A percentile compares a stretch with the other conserved stretches of the same genome.
These are phyloP conservation scores for Prionace glauca DNA, from an alignment of 2,797 vertebrate species.

Conservation along the genomic window DNA sequence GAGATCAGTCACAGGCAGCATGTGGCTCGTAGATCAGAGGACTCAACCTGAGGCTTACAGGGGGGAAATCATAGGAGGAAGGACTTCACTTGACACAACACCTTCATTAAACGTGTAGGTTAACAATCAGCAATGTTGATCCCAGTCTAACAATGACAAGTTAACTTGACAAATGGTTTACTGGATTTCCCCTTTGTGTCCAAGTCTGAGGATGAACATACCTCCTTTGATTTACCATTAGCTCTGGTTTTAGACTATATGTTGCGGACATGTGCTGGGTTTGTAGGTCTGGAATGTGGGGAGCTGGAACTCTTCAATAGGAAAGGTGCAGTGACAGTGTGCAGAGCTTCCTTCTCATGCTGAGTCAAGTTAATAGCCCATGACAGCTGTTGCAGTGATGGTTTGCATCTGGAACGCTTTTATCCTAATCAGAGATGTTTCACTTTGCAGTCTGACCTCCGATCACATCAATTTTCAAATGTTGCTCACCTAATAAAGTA, in stretches of 20 bases:
- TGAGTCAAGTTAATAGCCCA: slow-evolving; percentile 26
- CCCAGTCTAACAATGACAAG: neutral
- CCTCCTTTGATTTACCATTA: slow-evolving; percentile 29
- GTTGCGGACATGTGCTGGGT: neutral
- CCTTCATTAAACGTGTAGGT: slow-evolving; percentile 24
- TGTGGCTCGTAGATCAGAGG: slow-evolving; percentile 28
- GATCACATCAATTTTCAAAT: neutral
- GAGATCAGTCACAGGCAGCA: neutral
- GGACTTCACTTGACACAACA: slow-evolving; percentile 8
- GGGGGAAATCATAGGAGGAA: slow-evolving; percentile 20
- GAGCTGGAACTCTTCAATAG: slow-evolving; percentile 20
- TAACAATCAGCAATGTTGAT: neutral
- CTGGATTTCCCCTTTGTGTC: slow-evolving; percentile 2
- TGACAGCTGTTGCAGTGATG: slow-evolving; percentile 32
- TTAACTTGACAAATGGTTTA: neutral
- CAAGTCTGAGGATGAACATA: neutral
- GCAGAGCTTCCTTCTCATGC: slow-evolving; percentile 32
- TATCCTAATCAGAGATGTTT: slow-evolving; percentile 25
- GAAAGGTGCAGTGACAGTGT: slow-evolving; percentile 29
- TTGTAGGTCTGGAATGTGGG: neutral
- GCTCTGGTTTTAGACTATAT: slow-evolving; percentile 17
- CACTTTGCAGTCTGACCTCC: neutral
- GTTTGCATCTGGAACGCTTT: neutral
- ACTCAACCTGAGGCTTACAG: neutral
- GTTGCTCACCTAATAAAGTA: neutral